Base-by-base conservation (phyloP, 1,140 invertebrate genomes). In the Hermetia illucens region DNA sequence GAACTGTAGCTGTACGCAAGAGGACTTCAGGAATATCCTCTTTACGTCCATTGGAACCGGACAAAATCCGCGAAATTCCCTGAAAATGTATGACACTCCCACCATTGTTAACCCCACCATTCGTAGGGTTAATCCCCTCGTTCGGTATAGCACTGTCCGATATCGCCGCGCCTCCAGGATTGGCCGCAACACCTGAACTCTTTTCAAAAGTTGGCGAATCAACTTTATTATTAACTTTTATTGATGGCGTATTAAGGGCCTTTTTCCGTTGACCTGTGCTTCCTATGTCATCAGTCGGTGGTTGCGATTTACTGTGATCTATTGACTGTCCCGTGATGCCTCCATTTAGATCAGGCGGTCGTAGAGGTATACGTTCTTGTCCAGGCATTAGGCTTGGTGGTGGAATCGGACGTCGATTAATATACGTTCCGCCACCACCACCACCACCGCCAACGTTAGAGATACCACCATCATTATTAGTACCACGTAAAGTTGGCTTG, bases 51-150 rank as follows among this genome's bases (percentile, higher is more conserved):
- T 81, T 84, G 25, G 81, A 82, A 1, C 82, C 81, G 6, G 77
- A 80, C 1, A 88, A 61, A 46, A 88, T 86, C 32, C 83, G 66
- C 0, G 79, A 79, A 41, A 87, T 83, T 38, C 77, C 81, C 1
- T 77, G 69, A 57, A 65, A 68, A 56, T 80, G 65, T 50, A 81
- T 46, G 69, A 75, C 40, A 71, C 71, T 33, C 9, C 45, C 42
- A 25, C 48, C 51, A 12, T 43, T 55, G 31, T 46, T 57, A 27
- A 56, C 56, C 15, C 46, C 50, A 2, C 53, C 47, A 6, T 61
- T 57, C 13, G n/a, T n/a, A n/a, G n/a, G n/a, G n/a, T n/a, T n/a
- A n/a, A n/a, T n/a, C n/a, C n/a, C n/a, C n/a, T n/a, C n/a, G n/a
- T n/a, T n/a, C n/a, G n/a, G n/a, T n/a, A n/a, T n/a, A n/a, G n/a